phyloP scores from a whole-genome alignment of 2,888 invertebrate genomes.

The Philonicus albiceps region DNA sequence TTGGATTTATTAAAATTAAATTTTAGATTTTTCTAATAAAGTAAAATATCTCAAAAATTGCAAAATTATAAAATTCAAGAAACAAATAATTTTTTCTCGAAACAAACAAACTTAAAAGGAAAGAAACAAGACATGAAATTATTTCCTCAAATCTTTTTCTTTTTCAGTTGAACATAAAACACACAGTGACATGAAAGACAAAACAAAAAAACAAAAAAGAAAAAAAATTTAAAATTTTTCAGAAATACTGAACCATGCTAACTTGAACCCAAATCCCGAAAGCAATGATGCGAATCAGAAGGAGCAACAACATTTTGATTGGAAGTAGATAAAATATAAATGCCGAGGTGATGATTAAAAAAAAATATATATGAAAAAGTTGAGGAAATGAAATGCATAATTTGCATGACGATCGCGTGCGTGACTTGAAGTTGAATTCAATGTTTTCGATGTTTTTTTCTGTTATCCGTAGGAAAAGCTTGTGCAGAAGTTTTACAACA shows the following conservation, averaged over 20 bases:
- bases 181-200: constrained; percentile 35
- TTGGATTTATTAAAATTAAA: no score
- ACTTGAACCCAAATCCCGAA: not conserved
- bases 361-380: not conserved
- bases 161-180: constrained; percentile 31
- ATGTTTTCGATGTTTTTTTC: constrained; percentile 12
- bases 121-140: not conserved
- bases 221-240: not conserved
- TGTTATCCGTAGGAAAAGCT: constrained; percentile 4
- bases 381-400: not conserved
- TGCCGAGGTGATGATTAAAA: not conserved
- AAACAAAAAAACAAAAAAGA: not conserved
- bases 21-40: no score
- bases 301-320: not conserved
- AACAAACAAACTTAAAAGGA: not conserved
- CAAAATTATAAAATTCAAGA: no score
- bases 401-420: not conserved
- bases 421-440: not conserved
- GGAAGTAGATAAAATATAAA: not conserved
- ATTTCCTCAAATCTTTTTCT: constrained; percentile 7
- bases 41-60: no score
- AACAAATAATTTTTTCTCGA: not conserved
- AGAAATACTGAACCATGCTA: constrained; percentile 20
- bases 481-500: not conserved
- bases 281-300: not conserved